Base-by-base conservation (phyloP, 2,888 invertebrate genomes). In the Diplazon laetatorius region DNA sequence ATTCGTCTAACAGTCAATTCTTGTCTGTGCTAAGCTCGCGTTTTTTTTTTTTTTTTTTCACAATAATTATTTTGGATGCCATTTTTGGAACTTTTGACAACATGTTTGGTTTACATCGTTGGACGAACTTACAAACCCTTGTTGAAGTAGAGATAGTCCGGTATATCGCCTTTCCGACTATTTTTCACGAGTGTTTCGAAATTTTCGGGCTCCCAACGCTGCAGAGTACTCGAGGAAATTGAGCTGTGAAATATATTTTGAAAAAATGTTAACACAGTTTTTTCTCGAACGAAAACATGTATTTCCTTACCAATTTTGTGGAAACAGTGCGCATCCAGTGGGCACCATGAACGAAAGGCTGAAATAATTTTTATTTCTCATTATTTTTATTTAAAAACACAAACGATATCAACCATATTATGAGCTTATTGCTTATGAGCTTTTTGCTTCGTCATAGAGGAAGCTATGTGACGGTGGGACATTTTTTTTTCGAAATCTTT, bases 271-370 rank as follows among this genome's bases (percentile, higher is more conserved):
- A 9, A 55, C 3, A 30, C 9, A 8, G 0, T 16, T 1, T 30
- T 30, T 30, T 30, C 30, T 30, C 2, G 30, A 30, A 22, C 22
- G 22, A 30, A 30, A 30, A 30, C 2, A 30, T 37, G 22, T 2
- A 8, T 75, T 66, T 48, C 92, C 93, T 92, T 91, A 96, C 96
- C 97, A 96, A 92, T 92, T 94, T 91, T 97, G 97, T 9, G 97
- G 97, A 88, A 96, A 97, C 57, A 97, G 86, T 0, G 96, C 96
- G 89, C 97, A 97, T 0, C 96, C 97, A 0, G 95, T 94, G 3
- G 97, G 97, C 79, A 97, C 97, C 97, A 97, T 97, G 81, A 97
- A 93, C 0, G 94, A 93, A 35, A 97, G 91, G 91, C 97, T 97
- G 91, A 80, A 94, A 93, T 75, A n/a, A n/a, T n/a, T n/a, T n/a